Evolutionary conservation across 2,888 invertebrate species (phyloP), one percentile per base, ranked within the genome.

Genomic region (Ditula angustiorana): DNA sequence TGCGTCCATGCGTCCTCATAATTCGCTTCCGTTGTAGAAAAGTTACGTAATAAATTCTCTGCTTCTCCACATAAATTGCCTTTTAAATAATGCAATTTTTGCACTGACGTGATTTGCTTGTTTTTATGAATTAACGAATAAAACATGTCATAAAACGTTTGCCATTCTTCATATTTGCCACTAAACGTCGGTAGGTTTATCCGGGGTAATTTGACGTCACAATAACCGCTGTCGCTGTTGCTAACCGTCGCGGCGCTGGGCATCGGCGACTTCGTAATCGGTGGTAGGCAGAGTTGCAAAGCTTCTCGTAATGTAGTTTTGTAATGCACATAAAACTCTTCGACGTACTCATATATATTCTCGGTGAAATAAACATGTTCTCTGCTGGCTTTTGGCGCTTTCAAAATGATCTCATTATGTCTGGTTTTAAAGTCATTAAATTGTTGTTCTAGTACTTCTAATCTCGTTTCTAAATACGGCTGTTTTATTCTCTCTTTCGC

Each of bases 71-170:
- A 52, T 13, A 75, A 49, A 61, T 53, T 70, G 2, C 57, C 46
- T 23, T 74, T 75, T 37, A 75, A 49, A 41, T 75, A 74, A 23
- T 72, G 72, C 10, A 72, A 24, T 47, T 71, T 74, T 49, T 73
- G 70, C 2, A 72, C 73, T 0, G 56, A 10, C 8, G 65, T 56
- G 2, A 72, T 24, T 7, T 1, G 50, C n/a, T 37, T 35, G 16
- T 72, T 72, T 1, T 66, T 35, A 13, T 72, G 68, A 8, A 72
- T 70, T 37, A 70, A 13, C n/a, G 71, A 67, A 7, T 21, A 1
- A 59, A 71, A 70, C 52, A 69, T 63, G 55, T 73, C 74, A 28
- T 70, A 30, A 35, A 71, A 73, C 0, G 69, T 60, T 33, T 67
- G 66, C 69, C 69, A 73, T 13, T 74, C 69, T 5, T 68, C 66